These are phyloP conservation scores for Atta cephalotes DNA, from an alignment of 1,140 invertebrate genomes.

Conservation along the genomic window DNA sequence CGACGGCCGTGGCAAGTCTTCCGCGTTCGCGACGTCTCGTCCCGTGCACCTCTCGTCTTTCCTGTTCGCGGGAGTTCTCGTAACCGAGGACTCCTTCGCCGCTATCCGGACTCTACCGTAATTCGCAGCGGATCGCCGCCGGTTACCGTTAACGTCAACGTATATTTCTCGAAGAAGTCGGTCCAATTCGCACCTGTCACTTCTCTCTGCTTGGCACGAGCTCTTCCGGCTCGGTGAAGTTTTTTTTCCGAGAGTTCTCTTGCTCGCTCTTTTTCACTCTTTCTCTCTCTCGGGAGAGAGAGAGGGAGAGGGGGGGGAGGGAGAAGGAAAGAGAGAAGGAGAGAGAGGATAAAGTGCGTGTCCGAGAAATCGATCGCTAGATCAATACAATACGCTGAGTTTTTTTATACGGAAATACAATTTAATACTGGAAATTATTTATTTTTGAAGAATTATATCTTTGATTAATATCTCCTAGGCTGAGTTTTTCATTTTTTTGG, in stretches of 20 bases:
- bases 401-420: too few species aligned
- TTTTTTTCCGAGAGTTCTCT: conserved; percentile 2
- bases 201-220: background rate
- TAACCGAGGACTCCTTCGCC: background rate
- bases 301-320: background rate
- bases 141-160: conserved; percentile 3
- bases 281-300: background rate
- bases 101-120: background rate
- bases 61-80: background rate
- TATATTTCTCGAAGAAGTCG: background rate
- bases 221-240: conserved; percentile 10
- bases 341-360: background rate
- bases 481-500: too few species aligned
- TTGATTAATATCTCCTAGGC: too few species aligned
- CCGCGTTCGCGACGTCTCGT: background rate
- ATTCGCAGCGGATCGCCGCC: background rate
- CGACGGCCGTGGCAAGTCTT: background rate
- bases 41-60: background rate
- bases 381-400: background rate
- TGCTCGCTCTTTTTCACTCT: background rate
- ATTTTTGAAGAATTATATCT: too few species aligned
- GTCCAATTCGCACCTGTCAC: conserved; percentile 17
- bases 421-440: too few species aligned
- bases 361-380: conserved; percentile 7
- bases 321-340: background rate